Evolutionary conservation across 2,113 vertebrate species (phyloP).

Genomic region (Okapia johnstoni): DNA sequence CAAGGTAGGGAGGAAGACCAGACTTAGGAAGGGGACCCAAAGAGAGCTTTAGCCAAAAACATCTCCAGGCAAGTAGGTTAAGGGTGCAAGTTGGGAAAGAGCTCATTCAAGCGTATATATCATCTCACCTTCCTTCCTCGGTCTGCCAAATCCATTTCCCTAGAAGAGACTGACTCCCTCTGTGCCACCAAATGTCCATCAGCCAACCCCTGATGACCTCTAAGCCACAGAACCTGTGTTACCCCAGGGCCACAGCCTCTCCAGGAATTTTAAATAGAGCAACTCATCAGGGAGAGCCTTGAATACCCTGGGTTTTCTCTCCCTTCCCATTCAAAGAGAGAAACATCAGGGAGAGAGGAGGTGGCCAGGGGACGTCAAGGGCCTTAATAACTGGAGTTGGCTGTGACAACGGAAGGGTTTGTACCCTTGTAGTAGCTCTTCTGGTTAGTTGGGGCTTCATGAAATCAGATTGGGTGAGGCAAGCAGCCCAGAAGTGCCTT

Average conservation of each 20-base stretch:
- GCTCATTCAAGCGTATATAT: background rate
- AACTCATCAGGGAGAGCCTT: background rate
- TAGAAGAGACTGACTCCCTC: background rate
- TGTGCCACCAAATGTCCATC: background rate
- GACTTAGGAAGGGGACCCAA: background rate
- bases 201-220: background rate
- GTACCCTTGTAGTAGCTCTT: background rate
- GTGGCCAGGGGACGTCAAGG: background rate
- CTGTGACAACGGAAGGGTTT: background rate
- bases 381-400: background rate
- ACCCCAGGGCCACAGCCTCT: background rate
- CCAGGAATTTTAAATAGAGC: background rate
- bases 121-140: background rate
- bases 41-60: conserved; percentile 7
- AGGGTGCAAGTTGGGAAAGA: background rate
- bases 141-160: background rate
- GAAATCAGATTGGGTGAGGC: conserved; percentile 45
- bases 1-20: background rate
- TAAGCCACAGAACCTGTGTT: background rate
- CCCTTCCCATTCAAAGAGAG: background rate
- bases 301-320: background rate
- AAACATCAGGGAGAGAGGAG: background rate
- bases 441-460: conserved; percentile 18
- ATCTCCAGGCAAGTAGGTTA: background rate
- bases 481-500: background rate